These are phyloP conservation scores for Saturnia japonica DNA, from an alignment of 2,888 invertebrate species.

Conservation along the genomic window DNA sequence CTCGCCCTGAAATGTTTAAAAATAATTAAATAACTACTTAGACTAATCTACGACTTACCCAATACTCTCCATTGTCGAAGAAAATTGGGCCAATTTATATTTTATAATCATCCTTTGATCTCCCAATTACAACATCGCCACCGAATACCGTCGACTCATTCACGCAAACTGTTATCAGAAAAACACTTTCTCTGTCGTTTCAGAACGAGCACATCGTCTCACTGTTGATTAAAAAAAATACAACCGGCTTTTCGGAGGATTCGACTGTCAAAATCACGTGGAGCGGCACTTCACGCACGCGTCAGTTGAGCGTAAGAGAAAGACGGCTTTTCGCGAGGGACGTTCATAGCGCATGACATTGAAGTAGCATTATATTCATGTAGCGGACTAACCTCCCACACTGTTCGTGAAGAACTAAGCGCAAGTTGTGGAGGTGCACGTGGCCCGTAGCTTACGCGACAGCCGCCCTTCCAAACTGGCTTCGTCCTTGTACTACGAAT, in stretches of 20 bases:
- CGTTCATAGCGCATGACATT: slow-evolving; percentile 71
- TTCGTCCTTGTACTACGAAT: slow-evolving; percentile 61
- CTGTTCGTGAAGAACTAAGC: slow-evolving; percentile 80
- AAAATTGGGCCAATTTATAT: slow-evolving; percentile 48
- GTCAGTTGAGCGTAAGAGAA: slow-evolving; percentile 52
- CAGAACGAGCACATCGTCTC: slow-evolving; percentile 46
- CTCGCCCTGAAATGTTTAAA: slow-evolving; percentile 27
- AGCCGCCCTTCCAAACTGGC: slow-evolving; percentile 76
- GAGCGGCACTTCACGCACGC: slow-evolving; percentile 58
- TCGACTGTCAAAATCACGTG: slow-evolving; percentile 78
- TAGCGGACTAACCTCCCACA: slow-evolving; percentile 80
- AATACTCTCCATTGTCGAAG: slow-evolving; percentile 63
- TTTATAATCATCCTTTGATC: slow-evolving; percentile 51
- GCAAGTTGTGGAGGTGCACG: slow-evolving; percentile 79
- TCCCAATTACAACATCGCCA: slow-evolving; percentile 55
- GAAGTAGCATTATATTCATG: slow-evolving; percentile 71
- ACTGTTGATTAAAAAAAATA: slow-evolving; percentile 43
- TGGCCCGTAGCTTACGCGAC: slow-evolving; percentile 78
- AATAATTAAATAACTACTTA: not conserved
- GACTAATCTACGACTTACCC: slow-evolving; percentile 61
- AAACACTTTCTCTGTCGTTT: slow-evolving; percentile 59
- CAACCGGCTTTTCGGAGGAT: slow-evolving; percentile 55
- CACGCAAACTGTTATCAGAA: slow-evolving; percentile 54
- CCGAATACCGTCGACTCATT: slow-evolving; percentile 43
- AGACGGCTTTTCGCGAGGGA: slow-evolving; percentile 66